A percentile compares a stretch with the other conserved stretches of the same genome.
Conservation (phyloP, 2,888 invertebrate genomes). For the Prionchulus punctatus region DNA sequence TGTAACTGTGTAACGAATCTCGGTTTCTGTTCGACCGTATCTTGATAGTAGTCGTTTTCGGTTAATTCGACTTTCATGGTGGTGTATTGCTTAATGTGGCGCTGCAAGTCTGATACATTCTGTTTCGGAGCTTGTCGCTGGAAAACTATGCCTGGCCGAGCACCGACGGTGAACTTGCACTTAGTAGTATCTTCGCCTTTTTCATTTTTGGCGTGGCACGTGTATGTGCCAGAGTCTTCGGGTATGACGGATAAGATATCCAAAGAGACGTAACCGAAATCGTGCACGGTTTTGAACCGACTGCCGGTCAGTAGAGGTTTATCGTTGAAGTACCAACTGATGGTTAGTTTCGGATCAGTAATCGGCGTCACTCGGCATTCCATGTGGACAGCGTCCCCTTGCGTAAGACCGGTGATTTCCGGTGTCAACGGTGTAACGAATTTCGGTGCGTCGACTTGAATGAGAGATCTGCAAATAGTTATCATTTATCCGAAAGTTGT, state of each 20-base stretch:
- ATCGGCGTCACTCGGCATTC: conserved; percentile 81
- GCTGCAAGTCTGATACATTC: conserved; percentile 19
- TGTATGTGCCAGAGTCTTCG: conserved; percentile 69
- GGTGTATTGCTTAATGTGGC: conserved; percentile 68
- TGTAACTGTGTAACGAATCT: conserved; percentile 70
- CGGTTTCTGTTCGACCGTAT: conserved; percentile 71
- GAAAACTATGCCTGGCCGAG: conserved; percentile 21
- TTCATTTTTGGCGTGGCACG: conserved; percentile 73
- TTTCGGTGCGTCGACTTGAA: conserved; percentile 18
- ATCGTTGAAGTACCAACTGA: conserved; percentile 85
- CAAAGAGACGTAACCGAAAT: conserved; percentile 89
- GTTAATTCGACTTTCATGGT: conserved; percentile 67
- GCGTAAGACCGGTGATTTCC: conserved; percentile 31
- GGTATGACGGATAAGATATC: conserved; percentile 69
- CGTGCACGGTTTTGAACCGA: conserved; percentile 75
- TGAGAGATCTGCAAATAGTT: conserved; percentile 14
- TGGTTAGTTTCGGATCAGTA: conserved; percentile 73
- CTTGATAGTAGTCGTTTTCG: conserved; percentile 80
- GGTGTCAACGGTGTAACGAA: conserved; percentile 6
- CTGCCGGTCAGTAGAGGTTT: conserved; percentile 52
- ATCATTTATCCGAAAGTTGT: not conserved
- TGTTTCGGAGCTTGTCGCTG: conserved; percentile 26
- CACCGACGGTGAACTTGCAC: conserved; percentile 59
- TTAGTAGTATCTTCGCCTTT: conserved; percentile 84
- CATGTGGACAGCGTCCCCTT: conserved; percentile 73